Evolutionary conservation across 2,888 invertebrate species (phyloP), one percentile per base, ranked within the genome.

Genomic region (Elmis aenea): DNA sequence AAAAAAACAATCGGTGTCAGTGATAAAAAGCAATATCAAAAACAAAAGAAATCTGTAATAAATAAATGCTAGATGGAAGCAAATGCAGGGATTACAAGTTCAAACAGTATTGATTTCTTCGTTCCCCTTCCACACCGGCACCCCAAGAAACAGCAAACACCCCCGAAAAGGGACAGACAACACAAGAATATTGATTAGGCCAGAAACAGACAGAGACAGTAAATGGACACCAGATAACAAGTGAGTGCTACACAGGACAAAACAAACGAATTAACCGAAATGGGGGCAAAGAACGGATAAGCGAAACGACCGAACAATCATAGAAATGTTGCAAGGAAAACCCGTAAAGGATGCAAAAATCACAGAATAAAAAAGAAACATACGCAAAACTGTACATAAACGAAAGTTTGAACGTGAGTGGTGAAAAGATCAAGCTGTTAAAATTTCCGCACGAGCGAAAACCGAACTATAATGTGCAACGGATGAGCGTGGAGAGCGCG

Each of bases 401-500:
- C 8, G n/a, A n/a, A n/a, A 35, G 32, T 35, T 30, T 42, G 32
- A 34, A 22, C 27, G 32, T 42, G 32, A 32, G 13, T 18, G 42
- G 42, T n/a, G 26, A 30, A 23, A 22, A 32, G 25, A 33, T 42
- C 16, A 38, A 38, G 26, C 30, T 38, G 5, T 13, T 28, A 24
- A 34, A 32, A 26, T 34, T 38, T 22, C 32, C 42, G 13, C 31
- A 32, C 26, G 26, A 29, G 18, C 22, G 21, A 8, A 42, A 35
- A 35, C 33, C 28, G 12, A 38, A 35, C 26, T 42, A 38, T 24
- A 42, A 42, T 38, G 38, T 38, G 23, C 37, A 28, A 27, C 29
- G 31, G 23, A 26, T 34, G 10, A 33, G 18, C n/a, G 9, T 30
- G 13, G 32, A 26, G n/a, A 25, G 32, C n/a, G 16, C 16, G 8